phyloP scores from a whole-genome alignment of 2,888 invertebrate species.

The Gari tellinella region DNA sequence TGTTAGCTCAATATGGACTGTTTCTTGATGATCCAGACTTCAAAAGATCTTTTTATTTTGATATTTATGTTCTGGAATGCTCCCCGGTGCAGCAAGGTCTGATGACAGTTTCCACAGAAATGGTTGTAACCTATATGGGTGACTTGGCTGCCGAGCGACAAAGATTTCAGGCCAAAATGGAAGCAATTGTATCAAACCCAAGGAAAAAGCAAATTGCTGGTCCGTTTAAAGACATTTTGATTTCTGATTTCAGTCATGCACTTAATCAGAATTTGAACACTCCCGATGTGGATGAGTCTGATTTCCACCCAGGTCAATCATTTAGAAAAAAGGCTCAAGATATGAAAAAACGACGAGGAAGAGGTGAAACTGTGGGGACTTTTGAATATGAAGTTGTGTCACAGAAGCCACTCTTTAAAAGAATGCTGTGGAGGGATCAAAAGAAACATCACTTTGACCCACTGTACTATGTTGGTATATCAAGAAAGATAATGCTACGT shows the following conservation, averaged over 20 bases:
- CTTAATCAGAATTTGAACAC: constrained; percentile 51
- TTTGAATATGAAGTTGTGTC: constrained; percentile 69
- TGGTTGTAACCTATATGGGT: constrained; percentile 69
- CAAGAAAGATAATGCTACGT: constrained; percentile 71
- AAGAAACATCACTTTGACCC: constrained; percentile 71
- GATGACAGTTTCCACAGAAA: constrained; percentile 71
- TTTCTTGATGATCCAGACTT: constrained; percentile 69
- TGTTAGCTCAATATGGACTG: constrained; percentile 69
- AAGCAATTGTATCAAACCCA: constrained; percentile 31
- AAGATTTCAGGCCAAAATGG: constrained; percentile 47
- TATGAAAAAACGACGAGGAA: constrained; percentile 30
- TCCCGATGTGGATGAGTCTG: constrained; percentile 44
- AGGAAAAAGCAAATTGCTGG: constrained; percentile 39
- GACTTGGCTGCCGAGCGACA: constrained; percentile 48
- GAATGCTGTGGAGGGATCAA: constrained; percentile 68
- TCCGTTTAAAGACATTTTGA: constrained; percentile 58
- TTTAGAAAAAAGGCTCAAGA: constrained; percentile 51
- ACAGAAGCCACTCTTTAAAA: constrained; percentile 71
- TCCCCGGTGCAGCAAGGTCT: constrained; percentile 74
- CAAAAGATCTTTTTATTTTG: constrained; percentile 67
- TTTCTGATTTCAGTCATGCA: constrained; percentile 73
- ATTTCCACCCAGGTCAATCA: constrained; percentile 15
- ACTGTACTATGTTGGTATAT: constrained; percentile 75
- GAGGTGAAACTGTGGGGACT: constrained; percentile 29
- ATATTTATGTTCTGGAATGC: constrained; percentile 74